Evolutionary conservation across 2,113 vertebrate genomes (phyloP).

Genomic region (Bujurquina vittata): DNA sequence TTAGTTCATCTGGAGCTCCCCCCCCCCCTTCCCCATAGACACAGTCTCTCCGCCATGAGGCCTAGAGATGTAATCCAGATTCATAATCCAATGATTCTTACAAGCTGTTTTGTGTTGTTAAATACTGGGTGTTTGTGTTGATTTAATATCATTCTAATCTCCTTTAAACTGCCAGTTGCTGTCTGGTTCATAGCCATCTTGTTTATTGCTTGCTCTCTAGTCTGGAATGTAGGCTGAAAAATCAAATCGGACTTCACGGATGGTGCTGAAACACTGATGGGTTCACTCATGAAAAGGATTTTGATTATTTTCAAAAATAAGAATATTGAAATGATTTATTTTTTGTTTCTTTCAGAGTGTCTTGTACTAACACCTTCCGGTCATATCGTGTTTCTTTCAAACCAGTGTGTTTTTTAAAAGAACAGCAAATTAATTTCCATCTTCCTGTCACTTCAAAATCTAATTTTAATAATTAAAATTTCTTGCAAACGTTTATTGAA

Average conservation of each 20-base stretch:
- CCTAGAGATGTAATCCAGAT: conserved; percentile 77
- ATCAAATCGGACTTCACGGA: conserved; percentile 3
- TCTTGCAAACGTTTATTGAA: not conserved
- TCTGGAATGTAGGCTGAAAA: conserved; percentile 18
- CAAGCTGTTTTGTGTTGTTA: conserved; percentile 81
- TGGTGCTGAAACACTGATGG: not conserved
- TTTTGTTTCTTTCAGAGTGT: not conserved
- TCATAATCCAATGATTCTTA: conserved; percentile 83
- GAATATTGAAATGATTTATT: not conserved
- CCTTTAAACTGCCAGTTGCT: conserved; percentile 72
- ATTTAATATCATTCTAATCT: conserved; percentile 81
- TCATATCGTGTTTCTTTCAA: not conserved
- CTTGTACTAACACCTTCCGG: not conserved
- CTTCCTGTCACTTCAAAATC: not conserved
- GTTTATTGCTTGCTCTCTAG: conserved; percentile 56
- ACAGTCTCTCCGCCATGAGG: conserved; percentile 32
- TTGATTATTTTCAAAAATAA: not conserved
- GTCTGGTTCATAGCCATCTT: conserved; percentile 61
- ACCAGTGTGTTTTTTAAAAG: not conserved
- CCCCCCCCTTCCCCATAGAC: conserved; percentile 7
- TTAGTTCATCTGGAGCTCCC: conserved; percentile 74
- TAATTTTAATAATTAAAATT: not conserved
- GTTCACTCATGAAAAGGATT: not conserved
- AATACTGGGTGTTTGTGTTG: conserved; percentile 78
- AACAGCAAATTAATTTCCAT: not conserved